Percentiles rank a stretch among this genome's conserved stretches.
These are phyloP conservation scores for Pseudorhombus dupliciocellatus DNA, from an alignment of 2,113 vertebrate species.

Conservation along the genomic window DNA sequence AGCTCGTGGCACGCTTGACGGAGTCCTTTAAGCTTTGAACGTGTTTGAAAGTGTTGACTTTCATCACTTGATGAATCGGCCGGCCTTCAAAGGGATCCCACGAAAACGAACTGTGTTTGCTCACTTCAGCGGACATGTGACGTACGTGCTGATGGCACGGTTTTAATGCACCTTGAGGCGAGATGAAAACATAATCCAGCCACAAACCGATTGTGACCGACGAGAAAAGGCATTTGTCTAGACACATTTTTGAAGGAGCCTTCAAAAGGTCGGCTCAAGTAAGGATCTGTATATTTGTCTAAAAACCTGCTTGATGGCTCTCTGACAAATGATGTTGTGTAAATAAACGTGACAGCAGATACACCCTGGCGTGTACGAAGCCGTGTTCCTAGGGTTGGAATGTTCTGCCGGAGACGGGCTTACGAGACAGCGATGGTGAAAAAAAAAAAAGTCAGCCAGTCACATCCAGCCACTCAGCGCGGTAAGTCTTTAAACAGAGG, in stretches of 20 bases:
- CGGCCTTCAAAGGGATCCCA: constrained; percentile 46
- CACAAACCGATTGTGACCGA: constrained; percentile 33
- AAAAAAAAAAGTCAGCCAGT: constrained; percentile 25
- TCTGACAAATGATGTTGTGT: constrained; percentile 47
- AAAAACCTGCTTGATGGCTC: constrained; percentile 55
- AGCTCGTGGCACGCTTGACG: constrained; percentile 19
- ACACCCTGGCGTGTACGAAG: constrained; percentile 22
- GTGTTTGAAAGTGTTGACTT: constrained; percentile 67
- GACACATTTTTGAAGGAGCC: constrained; percentile 55
- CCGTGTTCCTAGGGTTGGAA: constrained; percentile 20
- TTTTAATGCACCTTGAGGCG: background rate
- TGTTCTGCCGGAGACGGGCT: constrained; percentile 23
- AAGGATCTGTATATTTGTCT: constrained; percentile 63
- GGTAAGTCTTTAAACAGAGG: constrained; percentile 55
- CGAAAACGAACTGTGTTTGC: constrained; percentile 48
- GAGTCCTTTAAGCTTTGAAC: constrained; percentile 52
- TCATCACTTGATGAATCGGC: constrained; percentile 55
- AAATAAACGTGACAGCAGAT: constrained; percentile 47
- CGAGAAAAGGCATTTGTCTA: constrained; percentile 46
- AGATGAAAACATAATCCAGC: constrained; percentile 5
- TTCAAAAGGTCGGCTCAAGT: constrained; percentile 46
- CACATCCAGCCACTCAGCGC: constrained; percentile 24
- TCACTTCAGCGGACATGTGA: constrained; percentile 38
- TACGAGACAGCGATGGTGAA: constrained; percentile 8
- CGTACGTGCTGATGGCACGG: constrained; percentile 13